Base-by-base conservation (phyloP, 1,140 invertebrate species). In the Carposina sasakii region DNA sequence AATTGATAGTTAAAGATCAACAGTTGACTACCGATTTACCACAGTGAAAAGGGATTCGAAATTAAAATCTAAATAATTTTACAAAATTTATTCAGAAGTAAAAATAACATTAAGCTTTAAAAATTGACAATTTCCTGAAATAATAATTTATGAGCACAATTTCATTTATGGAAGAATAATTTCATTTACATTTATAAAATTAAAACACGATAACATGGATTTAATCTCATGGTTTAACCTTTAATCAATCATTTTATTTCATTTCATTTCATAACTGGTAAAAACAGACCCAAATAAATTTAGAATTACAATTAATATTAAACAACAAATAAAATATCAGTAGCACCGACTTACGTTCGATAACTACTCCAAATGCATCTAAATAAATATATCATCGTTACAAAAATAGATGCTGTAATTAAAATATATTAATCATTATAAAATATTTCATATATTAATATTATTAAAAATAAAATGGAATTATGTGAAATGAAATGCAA, bases 101-200 rank as follows among this genome's bases (percentile, higher is more conserved):
- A 81, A 81, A 77, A 73, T 76, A 83, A 81, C 76, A 81, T 78
- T 67, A 83, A 83, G 79, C 79, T 63, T 77, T 72, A 69, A 73
- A 77, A 83, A 83, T 81, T 81, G 77, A 81, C 77, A 79, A 63
- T 71, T 54, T 69, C 60, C 58, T 69, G 59, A 60, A 83, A 76
- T 71, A 74, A 77, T 67, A 68, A 75, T 78, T 77, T 70, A 75
- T 78, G 75, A 83, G 75, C 76, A 81, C 63, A 73, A 63, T 71
- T 76, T 78, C 61, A 73, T 61, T 60, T 72, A 71, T 66, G 64
- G 63, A 76, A 70, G 63, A 74, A 74, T 71, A 71, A 67, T 73
- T 67, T 67, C 45, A 70, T 66, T 53, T 57, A 68, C 48, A 51
- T 54, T 60, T 58, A 67, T 54, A 60, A 49, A 57, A 68, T 34